Conservation (phyloP, 2,888 invertebrate species). For the Actias luna region DNA sequence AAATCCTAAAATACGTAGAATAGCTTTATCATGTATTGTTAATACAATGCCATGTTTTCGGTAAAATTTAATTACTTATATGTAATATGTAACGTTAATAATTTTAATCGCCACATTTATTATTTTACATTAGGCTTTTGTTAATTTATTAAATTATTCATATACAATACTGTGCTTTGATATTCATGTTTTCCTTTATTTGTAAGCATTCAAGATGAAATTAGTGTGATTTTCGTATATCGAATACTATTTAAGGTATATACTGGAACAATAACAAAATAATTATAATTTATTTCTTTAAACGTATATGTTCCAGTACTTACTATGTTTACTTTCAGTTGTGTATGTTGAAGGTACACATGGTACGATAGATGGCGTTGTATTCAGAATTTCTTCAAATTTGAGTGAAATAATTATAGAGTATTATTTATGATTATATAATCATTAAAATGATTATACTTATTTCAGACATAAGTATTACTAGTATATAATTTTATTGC, state of each 20-base stretch:
- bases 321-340: no score
- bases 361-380: slow-evolving; percentile 3
- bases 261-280: no score
- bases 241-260: no score
- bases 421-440: background rate
- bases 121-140: slow-evolving; percentile 21
- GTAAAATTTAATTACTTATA: background rate
- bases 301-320: no score
- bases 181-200: background rate
- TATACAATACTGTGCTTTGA: slow-evolving; percentile 12
- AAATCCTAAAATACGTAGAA: slow-evolving; percentile 2
- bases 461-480: background rate
- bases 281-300: no score
- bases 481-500: background rate
- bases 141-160: slow-evolving; percentile 42
- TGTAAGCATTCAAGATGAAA: background rate
- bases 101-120: slow-evolving; percentile 12
- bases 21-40: slow-evolving; percentile 11
- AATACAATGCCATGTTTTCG: slow-evolving; percentile 2
- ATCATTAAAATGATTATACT: slow-evolving; percentile 17
- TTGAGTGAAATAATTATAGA: background rate
- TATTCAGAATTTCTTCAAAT: background rate
- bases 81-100: slow-evolving; percentile 6
- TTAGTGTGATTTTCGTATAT: background rate
- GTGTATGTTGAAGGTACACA: background rate